Evolutionary conservation across 2,888 invertebrate genomes (phyloP), one percentile per base, ranked within the genome.

Genomic region (Parthenolecanium corni): DNA sequence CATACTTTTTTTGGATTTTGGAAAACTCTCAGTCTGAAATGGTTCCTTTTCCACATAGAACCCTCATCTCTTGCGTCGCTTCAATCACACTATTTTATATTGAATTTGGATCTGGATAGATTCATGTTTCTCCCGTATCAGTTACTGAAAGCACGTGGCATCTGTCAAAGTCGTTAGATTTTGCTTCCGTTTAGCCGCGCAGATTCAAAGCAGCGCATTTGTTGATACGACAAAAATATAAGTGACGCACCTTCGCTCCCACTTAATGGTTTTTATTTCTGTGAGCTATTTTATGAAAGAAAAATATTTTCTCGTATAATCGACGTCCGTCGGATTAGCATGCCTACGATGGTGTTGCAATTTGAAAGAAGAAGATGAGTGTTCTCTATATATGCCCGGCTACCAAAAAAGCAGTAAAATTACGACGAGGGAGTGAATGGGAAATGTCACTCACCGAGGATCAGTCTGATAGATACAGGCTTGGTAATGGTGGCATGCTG

Each of bases 371-470:
- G 36, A 31, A 31, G 58, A 57, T 57, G 44, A 57, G 40, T 57
- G 23, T n/a, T n/a, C n/a, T n/a, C n/a, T n/a, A n/a, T n/a, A n/a
- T n/a, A n/a, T n/a, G n/a, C n/a, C n/a, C n/a, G n/a, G n/a, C n/a
- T n/a, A n/a, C n/a, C n/a, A n/a, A n/a, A n/a, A n/a, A n/a, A n/a
- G n/a, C n/a, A n/a, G n/a, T n/a, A n/a, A n/a, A n/a, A n/a, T n/a
- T n/a, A 49, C 49, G 49, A 49, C 20, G 49, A 38, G 49, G 14
- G 49, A 36, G 25, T n/a, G 47, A 51, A 61, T 61, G 61, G 61
- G 51, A 61, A 61, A 61, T 61, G 61, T 61, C 61, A 61, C 61
- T 61, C 61, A 61, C n/a, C 46, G 36, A 61, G 36, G 61, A 4
- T 9, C 31, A 40, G 49, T 61, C 61, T 61, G 61, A 61, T 61